phyloP scores from a whole-genome alignment of 2,797 vertebrate species.

The Tympanoctomys barrerae region DNA sequence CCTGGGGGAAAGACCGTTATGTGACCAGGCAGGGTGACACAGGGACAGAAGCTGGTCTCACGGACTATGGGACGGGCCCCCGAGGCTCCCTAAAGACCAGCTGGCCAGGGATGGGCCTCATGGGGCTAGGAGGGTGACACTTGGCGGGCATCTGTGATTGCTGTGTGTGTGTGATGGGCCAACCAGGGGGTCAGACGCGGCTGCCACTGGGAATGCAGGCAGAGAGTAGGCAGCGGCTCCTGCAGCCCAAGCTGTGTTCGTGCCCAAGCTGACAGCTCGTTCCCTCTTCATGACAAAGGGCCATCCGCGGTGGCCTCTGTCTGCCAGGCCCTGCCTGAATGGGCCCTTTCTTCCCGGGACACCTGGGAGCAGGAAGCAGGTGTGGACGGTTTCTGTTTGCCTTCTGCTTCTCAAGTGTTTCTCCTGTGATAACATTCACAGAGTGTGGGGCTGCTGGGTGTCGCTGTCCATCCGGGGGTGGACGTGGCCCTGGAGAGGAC shows the following conservation, averaged over 20 bases:
- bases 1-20: background rate
- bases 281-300: background rate
- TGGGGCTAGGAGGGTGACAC: constrained; percentile 2
- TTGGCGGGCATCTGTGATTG: background rate
- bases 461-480: background rate
- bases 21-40: background rate
- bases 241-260: accelerated
- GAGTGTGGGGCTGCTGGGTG: background rate
- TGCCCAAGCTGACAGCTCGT: accelerated
- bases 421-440: constrained; percentile 68
- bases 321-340: background rate
- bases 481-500: background rate
- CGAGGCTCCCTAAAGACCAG: background rate
- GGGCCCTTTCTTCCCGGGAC: constrained; percentile 73
- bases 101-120: constrained; percentile 5
- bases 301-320: background rate
- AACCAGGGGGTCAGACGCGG: background rate
- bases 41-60: constrained; percentile 20
- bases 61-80: background rate
- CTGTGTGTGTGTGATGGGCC: background rate
- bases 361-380: constrained; percentile 65
- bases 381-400: constrained; percentile 60
- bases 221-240: background rate
- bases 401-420: constrained; percentile 56
- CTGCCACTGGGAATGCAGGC: background rate